These are phyloP conservation scores for Athrips mouffetella DNA, from an alignment of 2,888 invertebrate species.

Conservation along the genomic window DNA sequence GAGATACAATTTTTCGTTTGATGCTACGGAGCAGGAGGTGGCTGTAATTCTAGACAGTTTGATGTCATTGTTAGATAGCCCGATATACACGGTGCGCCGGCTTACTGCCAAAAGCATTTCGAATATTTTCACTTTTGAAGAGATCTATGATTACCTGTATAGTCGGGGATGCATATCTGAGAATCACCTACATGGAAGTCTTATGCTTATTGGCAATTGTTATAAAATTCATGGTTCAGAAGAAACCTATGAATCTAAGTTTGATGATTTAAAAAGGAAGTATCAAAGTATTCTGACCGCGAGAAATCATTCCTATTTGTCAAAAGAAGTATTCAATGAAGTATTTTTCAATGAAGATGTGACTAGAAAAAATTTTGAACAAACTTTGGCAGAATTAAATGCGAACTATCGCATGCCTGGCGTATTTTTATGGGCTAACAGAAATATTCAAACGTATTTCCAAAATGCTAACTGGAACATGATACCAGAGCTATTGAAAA, in stretches of 20 bases:
- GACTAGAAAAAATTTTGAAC: slow-evolving; percentile 29
- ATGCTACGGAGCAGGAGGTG: slow-evolving; percentile 29
- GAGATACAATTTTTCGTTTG: slow-evolving; percentile 53
- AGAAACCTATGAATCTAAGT: slow-evolving; percentile 12
- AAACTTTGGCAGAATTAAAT: slow-evolving; percentile 37
- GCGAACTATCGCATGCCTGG: slow-evolving; percentile 41
- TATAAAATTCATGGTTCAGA: slow-evolving; percentile 32
- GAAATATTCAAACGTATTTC: slow-evolving; percentile 39
- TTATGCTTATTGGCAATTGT: slow-evolving; percentile 47
- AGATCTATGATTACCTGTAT: slow-evolving; percentile 34
- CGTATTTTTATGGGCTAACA: slow-evolving; percentile 48
- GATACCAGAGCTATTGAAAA: slow-evolving; percentile 38
- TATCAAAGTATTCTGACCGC: slow-evolving; percentile 29
- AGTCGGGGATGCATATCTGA: slow-evolving; percentile 37
- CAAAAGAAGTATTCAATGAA: slow-evolving; percentile 44
- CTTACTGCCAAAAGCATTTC: slow-evolving; percentile 62
- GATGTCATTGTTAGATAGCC: slow-evolving; percentile 53
- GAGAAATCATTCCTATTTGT: slow-evolving; percentile 47
- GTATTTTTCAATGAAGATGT: slow-evolving; percentile 27
- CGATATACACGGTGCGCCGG: slow-evolving; percentile 63
- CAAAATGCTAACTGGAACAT: slow-evolving; percentile 36
- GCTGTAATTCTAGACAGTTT: slow-evolving; percentile 43
- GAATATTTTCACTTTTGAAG: slow-evolving; percentile 52
- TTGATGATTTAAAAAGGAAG: slow-evolving; percentile 32
- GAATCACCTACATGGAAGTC: slow-evolving; percentile 58